Base-by-base conservation (phyloP, 2,888 invertebrate genomes). In the Creontiades dilutus region DNA sequence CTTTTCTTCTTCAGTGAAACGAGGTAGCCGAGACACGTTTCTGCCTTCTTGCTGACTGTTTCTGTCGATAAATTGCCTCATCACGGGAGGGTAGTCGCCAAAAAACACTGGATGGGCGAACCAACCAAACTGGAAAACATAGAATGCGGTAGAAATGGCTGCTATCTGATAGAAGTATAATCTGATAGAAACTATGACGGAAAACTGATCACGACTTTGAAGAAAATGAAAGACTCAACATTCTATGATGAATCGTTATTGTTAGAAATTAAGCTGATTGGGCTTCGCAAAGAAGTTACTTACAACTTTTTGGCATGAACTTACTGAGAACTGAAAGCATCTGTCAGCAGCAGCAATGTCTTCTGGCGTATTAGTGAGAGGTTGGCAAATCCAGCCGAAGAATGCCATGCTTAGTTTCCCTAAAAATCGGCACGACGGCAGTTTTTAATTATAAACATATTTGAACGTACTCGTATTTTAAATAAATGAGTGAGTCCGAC, bases 351-450 rank as follows among this genome's bases (percentile, higher is more conserved):
- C 95, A 80, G 93, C 93, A 0, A 93, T 91, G 90, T 96, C 95
- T 85, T 94, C 94, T n/a, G 93, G 93, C 0, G 93, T 93, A 37
- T 93, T 92, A 0, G 94, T 93, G 92, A 94, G 94, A 0, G 96
- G 95, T 92, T 95, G 95, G 27, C 94, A 95, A 95, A 95, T 95
- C 91, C 94, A 94, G 0, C 94, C 93, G 91, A 95, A 94, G 28
- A 95, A 92, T 0, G 95, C 94, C 57, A 96, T 94, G 28, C 95
- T 95, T 89, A 96, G 93, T 93, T 93, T 94, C 27, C 95, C 95
- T 95, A n/a, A 1, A 3, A 57, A 12, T 14, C 16, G 11, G 11
- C 52, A 52, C 7, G 37, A 37, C n/a, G n/a, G n/a, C n/a, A n/a
- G n/a, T n/a, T n/a, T n/a, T n/a, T n/a, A n/a, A n/a, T n/a, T n/a